Evolutionary conservation across 2,888 invertebrate genomes (phyloP).

Genomic region (Aelia acuminata): DNA sequence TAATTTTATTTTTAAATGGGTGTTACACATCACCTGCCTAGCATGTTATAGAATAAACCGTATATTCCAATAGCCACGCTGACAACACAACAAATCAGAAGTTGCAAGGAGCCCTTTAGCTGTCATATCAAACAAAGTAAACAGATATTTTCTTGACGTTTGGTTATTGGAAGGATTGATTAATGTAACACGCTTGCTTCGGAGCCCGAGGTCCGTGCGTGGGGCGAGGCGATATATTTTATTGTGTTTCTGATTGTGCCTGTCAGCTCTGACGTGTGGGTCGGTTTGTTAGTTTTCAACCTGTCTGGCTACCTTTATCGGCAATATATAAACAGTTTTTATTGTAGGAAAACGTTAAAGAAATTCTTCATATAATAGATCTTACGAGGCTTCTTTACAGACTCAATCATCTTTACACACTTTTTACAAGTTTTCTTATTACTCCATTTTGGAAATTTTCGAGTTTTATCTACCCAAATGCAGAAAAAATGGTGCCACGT

Average conservation of each 20-base stretch:
- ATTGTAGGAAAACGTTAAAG: neutral
- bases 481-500: no score
- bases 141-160: constrained; percentile 33
- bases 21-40: neutral
- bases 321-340: neutral
- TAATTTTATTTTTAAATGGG: neutral
- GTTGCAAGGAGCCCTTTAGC: neutral
- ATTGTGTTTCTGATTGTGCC: neutral
- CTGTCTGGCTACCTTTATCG: neutral
- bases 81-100: neutral
- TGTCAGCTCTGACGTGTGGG: neutral
- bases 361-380: no score
- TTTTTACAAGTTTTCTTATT: no score
- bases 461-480: no score
- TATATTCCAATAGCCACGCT: neutral
- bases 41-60: no score
- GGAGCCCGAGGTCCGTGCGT: neutral
- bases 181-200: constrained; percentile 28
- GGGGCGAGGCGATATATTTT: neutral
- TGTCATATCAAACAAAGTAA: constrained; percentile 20
- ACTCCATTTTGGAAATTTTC: no score
- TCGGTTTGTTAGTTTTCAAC: neutral
- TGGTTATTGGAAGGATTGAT: neutral
- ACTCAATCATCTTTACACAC: no score
- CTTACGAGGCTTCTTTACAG: no score